A percentile compares a stretch with the other conserved stretches of the same genome.
These are phyloP conservation scores for Emydura subglobosa DNA, from an alignment of 2,113 vertebrate genomes.

Conservation along the genomic window DNA sequence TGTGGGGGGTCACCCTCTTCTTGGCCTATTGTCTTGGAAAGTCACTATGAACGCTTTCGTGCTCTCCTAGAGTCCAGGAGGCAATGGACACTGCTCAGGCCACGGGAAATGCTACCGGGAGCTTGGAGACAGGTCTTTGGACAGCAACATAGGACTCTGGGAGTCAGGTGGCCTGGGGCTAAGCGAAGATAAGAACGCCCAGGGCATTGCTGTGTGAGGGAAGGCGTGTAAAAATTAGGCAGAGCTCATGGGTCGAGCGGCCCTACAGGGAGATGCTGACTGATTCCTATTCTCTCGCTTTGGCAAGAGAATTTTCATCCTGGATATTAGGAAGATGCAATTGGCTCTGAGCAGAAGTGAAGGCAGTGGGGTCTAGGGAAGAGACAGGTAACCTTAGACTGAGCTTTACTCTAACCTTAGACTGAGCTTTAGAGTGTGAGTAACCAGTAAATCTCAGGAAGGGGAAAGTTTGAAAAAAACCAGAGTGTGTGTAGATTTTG, in stretches of 20 bases:
- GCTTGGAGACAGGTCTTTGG: not conserved
- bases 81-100: not conserved
- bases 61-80: not conserved
- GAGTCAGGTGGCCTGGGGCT: not conserved
- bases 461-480: not conserved
- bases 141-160: not conserved
- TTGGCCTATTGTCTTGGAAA: not conserved
- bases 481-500: not conserved
- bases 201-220: not conserved
- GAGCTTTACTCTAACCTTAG: too few species aligned
- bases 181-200: not conserved
- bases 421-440: not conserved
- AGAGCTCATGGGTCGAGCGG: not conserved
- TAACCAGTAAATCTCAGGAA: not conserved
- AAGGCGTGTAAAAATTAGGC: not conserved
- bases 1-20: not conserved
- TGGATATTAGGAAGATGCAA: not conserved
- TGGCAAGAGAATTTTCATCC: not conserved
- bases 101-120: rapidly evolving
- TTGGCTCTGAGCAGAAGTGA: not conserved
- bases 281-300: not conserved
- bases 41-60: not conserved
- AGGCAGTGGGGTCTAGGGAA: not conserved
- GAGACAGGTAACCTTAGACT: not conserved
- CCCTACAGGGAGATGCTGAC: not conserved